These are phyloP conservation scores for Dryobates pubescens DNA, from an alignment of 2,797 vertebrate genomes.

Conservation along the genomic window DNA sequence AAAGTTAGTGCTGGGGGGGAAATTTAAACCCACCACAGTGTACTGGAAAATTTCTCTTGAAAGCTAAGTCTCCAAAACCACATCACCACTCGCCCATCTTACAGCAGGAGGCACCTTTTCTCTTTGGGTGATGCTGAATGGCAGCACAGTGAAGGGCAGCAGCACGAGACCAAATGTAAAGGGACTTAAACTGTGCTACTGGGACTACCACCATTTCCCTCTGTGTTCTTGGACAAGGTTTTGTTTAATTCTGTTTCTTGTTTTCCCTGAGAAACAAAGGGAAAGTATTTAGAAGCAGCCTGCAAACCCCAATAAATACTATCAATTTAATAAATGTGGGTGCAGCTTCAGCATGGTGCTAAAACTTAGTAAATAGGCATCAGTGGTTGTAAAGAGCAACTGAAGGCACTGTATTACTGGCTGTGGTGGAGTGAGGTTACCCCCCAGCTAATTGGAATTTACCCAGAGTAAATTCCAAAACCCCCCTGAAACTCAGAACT, in stretches of 20 bases:
- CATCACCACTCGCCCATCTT: neutral
- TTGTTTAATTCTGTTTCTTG: neutral
- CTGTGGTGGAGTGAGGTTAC: too few relatives aligned
- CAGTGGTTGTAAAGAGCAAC: neutral
- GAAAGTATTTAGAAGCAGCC: neutral
- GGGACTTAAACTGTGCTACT: neutral
- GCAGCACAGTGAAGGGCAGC: neutral
- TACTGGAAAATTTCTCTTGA: neutral
- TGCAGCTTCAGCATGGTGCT: neutral
- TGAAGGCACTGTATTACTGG: neutral
- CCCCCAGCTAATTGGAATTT: too few relatives aligned
- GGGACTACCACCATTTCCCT: neutral
- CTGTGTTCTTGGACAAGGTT: neutral
- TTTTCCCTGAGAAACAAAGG: neutral
- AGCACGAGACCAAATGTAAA: fast-evolving
- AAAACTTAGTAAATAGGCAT: neutral
- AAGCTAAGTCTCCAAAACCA: neutral
- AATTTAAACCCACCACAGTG: too few relatives aligned
- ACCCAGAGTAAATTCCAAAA: too few relatives aligned
- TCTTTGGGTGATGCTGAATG: neutral
- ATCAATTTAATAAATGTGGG: neutral
- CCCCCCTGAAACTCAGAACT: too few relatives aligned
- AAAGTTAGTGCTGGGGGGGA: too few relatives aligned
- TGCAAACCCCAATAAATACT: neutral
- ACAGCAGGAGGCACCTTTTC: neutral